These are phyloP conservation scores for Spodoptera littoralis DNA, from an alignment of 2,888 invertebrate genomes.

Conservation along the genomic window DNA sequence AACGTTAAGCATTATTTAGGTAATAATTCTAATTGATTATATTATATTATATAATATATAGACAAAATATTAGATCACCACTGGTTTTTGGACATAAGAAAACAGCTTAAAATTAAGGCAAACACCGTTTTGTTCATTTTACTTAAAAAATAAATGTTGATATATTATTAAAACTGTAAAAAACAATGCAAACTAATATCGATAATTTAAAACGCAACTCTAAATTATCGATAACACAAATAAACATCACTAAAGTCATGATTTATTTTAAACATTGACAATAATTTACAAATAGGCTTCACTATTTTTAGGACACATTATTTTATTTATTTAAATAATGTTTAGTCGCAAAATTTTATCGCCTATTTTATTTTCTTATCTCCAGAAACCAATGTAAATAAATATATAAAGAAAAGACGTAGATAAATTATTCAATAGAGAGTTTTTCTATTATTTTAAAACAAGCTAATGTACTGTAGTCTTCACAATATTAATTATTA, in stretches of 20 bases:
- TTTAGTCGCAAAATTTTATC: too few species aligned
- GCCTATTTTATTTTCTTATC: background rate
- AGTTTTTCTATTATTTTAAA: constrained; percentile 44
- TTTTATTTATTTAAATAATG: background rate
- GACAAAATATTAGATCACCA: constrained; percentile 31
- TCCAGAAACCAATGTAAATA: constrained; percentile 29
- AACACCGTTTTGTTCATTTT: too few species aligned
- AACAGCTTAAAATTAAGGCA: too few species aligned
- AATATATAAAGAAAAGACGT: constrained; percentile 37
- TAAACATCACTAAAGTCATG: background rate
- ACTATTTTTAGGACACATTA: too few species aligned
- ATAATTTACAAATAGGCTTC: background rate
- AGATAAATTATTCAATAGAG: constrained; percentile 42
- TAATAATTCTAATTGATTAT: constrained; percentile 35
- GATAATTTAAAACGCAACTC: too few species aligned
- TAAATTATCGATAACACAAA: too few species aligned
- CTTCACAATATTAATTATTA: constrained; percentile 29
- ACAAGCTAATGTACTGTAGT: constrained; percentile 50
- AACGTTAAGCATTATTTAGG: constrained; percentile 46
- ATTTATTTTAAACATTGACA: background rate
- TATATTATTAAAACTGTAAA: too few species aligned
- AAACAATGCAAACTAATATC: too few species aligned
- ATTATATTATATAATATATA: constrained; percentile 22
- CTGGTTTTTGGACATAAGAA: constrained; percentile 35
- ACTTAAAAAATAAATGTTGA: too few species aligned